Evolutionary conservation across 2,888 invertebrate species (phyloP).

Genomic region (Idaea aversata): DNA sequence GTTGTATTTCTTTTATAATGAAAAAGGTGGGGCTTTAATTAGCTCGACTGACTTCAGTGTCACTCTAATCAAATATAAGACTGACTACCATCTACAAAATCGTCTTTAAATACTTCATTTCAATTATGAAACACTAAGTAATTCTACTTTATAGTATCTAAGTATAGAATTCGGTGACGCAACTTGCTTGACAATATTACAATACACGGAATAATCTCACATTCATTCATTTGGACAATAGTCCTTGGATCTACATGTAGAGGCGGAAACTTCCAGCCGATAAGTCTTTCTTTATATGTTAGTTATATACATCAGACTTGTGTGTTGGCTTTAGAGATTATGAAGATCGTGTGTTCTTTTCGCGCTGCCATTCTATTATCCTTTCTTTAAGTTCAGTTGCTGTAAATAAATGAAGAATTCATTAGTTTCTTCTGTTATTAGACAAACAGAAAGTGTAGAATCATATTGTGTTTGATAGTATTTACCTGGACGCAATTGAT

Average conservation of each 20-base stretch:
- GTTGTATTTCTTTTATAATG: slow-evolving; percentile 2
- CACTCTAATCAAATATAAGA: slow-evolving; percentile 16
- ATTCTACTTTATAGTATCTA: slow-evolving; percentile 22
- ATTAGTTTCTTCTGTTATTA: neutral
- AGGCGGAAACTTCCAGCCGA: slow-evolving; percentile 57
- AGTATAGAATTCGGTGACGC: slow-evolving; percentile 38
- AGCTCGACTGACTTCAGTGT: slow-evolving; percentile 23
- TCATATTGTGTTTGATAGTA: neutral
- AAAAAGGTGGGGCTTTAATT: slow-evolving; percentile 28
- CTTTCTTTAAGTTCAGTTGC: slow-evolving; percentile 91
- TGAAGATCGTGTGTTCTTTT: slow-evolving; percentile 81
- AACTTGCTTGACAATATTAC: slow-evolving; percentile 49
- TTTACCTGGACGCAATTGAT: slow-evolving; percentile 93
- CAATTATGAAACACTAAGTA: slow-evolving; percentile 25
- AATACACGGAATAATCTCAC: slow-evolving; percentile 69
- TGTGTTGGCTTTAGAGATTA: slow-evolving; percentile 58
- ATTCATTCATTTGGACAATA: slow-evolving; percentile 70
- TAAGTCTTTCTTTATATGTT: slow-evolving; percentile 69
- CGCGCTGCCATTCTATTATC: slow-evolving; percentile 92
- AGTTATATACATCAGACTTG: slow-evolving; percentile 77
- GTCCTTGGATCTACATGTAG: slow-evolving; percentile 47
- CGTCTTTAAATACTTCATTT: slow-evolving; percentile 28
- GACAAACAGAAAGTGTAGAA: neutral
- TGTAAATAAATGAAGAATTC: slow-evolving; percentile 54
- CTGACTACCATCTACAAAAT: slow-evolving; percentile 27